Percentiles rank a stretch among this genome's conserved stretches.
Evolutionary conservation across 2,888 invertebrate genomes (phyloP).

Genomic region (Eulithis testata): DNA sequence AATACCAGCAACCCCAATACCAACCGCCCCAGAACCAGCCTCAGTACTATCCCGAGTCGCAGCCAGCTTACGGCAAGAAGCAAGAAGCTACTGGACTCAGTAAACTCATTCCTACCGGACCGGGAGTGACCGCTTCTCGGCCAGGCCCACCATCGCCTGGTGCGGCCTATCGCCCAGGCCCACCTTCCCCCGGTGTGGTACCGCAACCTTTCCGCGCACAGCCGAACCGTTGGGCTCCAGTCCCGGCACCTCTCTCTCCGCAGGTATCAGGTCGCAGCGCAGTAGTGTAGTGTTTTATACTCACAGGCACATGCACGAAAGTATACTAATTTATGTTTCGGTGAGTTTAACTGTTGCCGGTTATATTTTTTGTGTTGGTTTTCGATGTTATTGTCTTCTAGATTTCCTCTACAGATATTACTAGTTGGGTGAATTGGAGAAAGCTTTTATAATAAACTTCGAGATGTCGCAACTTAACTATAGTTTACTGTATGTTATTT

Average conservation of each 20-base stretch:
- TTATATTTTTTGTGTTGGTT: constrained; percentile 19
- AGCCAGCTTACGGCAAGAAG: constrained; percentile 66
- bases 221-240: constrained; percentile 79
- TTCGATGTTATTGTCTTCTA: constrained; percentile 12
- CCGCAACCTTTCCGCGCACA: constrained; percentile 72
- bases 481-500: neutral
- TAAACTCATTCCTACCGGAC: constrained; percentile 77
- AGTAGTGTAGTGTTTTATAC: constrained; percentile 50
- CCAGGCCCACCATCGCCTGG: constrained; percentile 65
- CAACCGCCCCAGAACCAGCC: constrained; percentile 53
- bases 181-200: constrained; percentile 59
- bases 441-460: constrained; percentile 7
- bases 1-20: constrained; percentile 54
- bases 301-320: constrained; percentile 53
- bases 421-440: constrained; percentile 4
- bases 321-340: constrained; percentile 32
- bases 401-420: constrained; percentile 2
- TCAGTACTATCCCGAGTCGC: constrained; percentile 56
- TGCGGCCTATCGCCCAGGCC: constrained; percentile 60
- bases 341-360: constrained; percentile 17
- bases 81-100: constrained; percentile 75
- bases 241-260: constrained; percentile 77
- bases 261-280: constrained; percentile 68
- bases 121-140: constrained; percentile 62
- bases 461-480: neutral